Evolutionary conservation across 2,888 invertebrate species (phyloP), one percentile per base, ranked within the genome.

Genomic region (Rotaria sp.): DNA sequence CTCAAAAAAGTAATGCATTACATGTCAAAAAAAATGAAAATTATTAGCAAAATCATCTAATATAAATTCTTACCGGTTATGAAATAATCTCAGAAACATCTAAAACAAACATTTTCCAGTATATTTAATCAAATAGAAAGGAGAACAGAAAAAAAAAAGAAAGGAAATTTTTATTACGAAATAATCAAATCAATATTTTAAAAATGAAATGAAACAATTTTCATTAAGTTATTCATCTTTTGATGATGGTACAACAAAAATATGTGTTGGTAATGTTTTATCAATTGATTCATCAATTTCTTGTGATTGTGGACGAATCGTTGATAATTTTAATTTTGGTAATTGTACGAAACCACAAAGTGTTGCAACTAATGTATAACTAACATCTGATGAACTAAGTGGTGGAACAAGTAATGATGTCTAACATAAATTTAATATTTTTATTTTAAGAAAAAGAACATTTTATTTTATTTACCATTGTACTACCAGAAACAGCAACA

Each of bases 211-310:
- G 30, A 67, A 30, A 67, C 15, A 67, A 35, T 30, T 15, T 67
- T 35, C 3, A 35, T 38, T 67, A 18, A 35, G 11, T 15, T 67
- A 35, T 21, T 35, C 35, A 67, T 15, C 21, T 67, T 35, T 35
- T 45, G 35, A 80, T 45, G 41, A 45, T 80, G 45, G 41, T 26
- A 45, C 45, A 80, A 80, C 80, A 80, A 80, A 80, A 26, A 80
- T 80, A 45, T 80, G 80, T 45, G 80, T 80, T 0, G 80, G 80
- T 45, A 80, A 45, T 41, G 80, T 80, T 80, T 35, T 80, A 3
- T 80, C 80, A n/a, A 80, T 80, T 80, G 80, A 45, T 80, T 80
- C 80, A 80, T 80, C 80, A 13, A 80, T 45, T n/a, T 38, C 41
- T 45, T 80, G 41, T 41, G 41, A 10, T 80, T 45, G 80, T n/a